phyloP scores from a whole-genome alignment of 2,797 vertebrate genomes.

The Clarias platycephalus region DNA sequence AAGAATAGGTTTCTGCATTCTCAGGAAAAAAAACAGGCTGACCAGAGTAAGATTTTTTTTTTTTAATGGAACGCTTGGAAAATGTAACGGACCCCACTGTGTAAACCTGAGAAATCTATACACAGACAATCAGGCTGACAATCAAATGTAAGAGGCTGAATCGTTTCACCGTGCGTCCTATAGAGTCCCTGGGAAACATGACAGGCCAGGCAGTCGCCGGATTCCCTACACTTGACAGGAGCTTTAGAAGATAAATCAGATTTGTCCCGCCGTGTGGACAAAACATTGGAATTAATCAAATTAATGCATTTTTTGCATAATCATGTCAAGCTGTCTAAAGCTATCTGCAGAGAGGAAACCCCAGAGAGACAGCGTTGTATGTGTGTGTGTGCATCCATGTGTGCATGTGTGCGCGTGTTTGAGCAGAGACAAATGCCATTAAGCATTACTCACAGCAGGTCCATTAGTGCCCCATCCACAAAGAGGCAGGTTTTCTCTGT shows the following conservation, averaged over 20 bases:
- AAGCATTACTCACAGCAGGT: conserved; percentile 46
- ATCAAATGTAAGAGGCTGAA: background rate
- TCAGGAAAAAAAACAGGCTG: background rate
- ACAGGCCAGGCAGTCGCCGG: background rate
- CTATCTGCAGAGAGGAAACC: conserved; percentile 22
- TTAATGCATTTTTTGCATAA: conserved; percentile 32
- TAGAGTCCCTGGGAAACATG: background rate
- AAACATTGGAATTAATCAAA: conserved; percentile 33
- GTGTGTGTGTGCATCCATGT: background rate
- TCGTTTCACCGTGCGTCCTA: background rate
- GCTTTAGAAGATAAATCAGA: conserved; percentile 13
- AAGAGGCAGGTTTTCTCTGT: conserved; percentile 36
- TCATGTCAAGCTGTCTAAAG: conserved; percentile 26
- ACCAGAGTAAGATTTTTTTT: too few species aligned
- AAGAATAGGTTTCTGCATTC: background rate
- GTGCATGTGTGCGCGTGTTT: background rate
- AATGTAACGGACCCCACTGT: background rate
- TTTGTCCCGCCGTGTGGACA: conserved; percentile 16
- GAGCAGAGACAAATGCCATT: conserved; percentile 41
- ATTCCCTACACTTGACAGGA: conserved; percentile 1
- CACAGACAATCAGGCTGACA: background rate
- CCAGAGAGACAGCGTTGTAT: background rate
- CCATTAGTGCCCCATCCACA: conserved; percentile 47
- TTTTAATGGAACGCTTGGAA: background rate
- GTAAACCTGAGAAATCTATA: background rate